Base-by-base conservation (phyloP, 2,888 invertebrate species). In the Arctia plantaginis region DNA sequence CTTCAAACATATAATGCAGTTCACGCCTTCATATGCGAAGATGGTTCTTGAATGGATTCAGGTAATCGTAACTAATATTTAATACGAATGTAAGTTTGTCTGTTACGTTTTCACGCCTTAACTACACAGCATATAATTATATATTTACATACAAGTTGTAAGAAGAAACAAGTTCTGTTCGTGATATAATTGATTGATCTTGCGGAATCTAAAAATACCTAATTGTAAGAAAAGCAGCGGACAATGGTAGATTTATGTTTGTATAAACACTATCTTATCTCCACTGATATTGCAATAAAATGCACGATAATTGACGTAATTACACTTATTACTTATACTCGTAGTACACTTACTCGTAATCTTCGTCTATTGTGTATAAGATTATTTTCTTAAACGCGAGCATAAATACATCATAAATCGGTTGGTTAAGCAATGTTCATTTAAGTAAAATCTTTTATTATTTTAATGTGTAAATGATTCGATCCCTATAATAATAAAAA, bases 1-100 rank as follows among this genome's bases (percentile, higher is more conserved):
- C 0, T 93, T 98, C 81, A 96, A 94, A 41, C 98, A 98, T 75
- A 96, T 98, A 59, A 95, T 97, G 92, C 97, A 98, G 86, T 97
- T 98, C 89, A 97, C 98, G 0, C 98, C 98, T 0, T 96, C 96
- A n/a, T 97, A 97, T 87, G 98, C 98, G 1, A 97, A 97, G 85
- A 96, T 97, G 92, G 92, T 97, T 33, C 93, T 97, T 13, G 97
- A 98, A 47, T 98, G 97, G 96, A 96, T 98, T 65, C 97, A 97
- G 95, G 97, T 96, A 72, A 79, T 59, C 15, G n/a, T 66, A n/a
- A 30, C 12, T 27, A 30, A 68, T 59, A 13, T 7, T 65, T 10
- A 1, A 35, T 59, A 12, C 15, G 41, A 27, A 20, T 33, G 30
- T 23, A 18, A 66, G 27, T 62, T 30, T 62, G 30, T 30, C n/a